These are phyloP conservation scores for Byasa hedistus DNA, from an alignment of 2,888 invertebrate genomes.

Conservation along the genomic window DNA sequence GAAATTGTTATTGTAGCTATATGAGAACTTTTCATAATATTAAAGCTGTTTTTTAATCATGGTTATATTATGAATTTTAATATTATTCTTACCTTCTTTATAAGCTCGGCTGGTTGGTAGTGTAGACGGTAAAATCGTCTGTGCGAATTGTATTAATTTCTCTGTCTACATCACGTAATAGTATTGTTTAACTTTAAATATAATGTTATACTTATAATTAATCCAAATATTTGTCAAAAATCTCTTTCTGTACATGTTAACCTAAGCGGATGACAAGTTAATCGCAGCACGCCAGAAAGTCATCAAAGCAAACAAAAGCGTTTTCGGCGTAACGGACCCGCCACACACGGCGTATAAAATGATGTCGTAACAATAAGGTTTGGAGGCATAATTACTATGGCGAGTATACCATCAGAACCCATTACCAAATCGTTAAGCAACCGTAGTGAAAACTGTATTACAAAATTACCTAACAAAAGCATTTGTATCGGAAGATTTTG, in stretches of 20 bases:
- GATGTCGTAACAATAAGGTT: constrained; percentile 60
- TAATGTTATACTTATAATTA: no score
- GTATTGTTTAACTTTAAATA: no score
- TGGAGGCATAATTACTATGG: constrained; percentile 62
- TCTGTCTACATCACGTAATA: no score
- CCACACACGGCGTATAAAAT: constrained; percentile 65
- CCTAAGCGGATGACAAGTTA: constrained; percentile 23
- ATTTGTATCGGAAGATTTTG: no score
- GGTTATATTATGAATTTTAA: no score
- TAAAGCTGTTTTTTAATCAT: no score
- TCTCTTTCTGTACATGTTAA: background rate
- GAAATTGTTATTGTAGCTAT: background rate
- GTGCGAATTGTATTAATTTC: no score
- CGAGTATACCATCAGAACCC: constrained; percentile 58
- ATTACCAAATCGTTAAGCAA: constrained; percentile 47
- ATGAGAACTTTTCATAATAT: no score
- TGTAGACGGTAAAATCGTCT: no score
- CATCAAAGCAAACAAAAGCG: constrained; percentile 26
- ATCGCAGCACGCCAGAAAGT: constrained; percentile 16
- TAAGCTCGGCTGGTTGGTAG: no score
- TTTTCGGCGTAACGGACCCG: constrained; percentile 39
- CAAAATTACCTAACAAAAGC: no score
- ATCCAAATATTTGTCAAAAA: background rate
- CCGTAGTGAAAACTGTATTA: background rate
- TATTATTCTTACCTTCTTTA: no score